A percentile compares a stretch with the other conserved stretches of the same genome.
phyloP scores from a whole-genome alignment of 2,113 vertebrate genomes.

The Brevimyrus niger region DNA sequence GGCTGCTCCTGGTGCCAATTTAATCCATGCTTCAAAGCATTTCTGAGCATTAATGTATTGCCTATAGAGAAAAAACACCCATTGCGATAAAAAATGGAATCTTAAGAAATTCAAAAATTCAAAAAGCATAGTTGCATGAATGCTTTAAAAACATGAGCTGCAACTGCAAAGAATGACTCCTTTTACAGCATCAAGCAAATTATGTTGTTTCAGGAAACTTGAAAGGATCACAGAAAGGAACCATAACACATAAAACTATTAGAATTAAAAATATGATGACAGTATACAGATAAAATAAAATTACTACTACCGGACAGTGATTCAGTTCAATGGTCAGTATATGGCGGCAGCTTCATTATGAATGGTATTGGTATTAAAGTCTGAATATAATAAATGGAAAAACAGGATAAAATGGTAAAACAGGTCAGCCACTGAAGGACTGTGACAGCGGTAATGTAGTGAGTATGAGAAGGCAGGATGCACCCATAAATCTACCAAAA shows the following conservation, averaged over 20 bases:
- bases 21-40: slow-evolving; percentile 4
- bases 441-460: neutral
- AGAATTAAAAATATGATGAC: neutral
- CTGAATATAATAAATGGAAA: neutral
- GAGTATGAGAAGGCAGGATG: neutral
- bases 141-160: neutral
- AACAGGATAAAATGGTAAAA: neutral
- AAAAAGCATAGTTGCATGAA: neutral
- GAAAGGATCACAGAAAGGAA: neutral
- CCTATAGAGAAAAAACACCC: slow-evolving; percentile 1
- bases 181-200: neutral
- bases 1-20: slow-evolving; percentile 8
- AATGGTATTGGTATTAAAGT: neutral
- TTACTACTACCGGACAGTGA: neutral
- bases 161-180: neutral
- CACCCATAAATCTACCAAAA: neutral
- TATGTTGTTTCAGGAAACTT: neutral
- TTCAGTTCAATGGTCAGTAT: neutral
- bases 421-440: neutral
- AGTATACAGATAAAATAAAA: neutral
- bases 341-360: neutral
- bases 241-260: neutral
- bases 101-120: neutral
- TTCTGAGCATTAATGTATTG: slow-evolving; percentile 14
- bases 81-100: neutral